Percentiles rank a stretch among this genome's conserved stretches.
Conservation (phyloP, 2,797 vertebrate genomes). For the Sebastolobus alascanus region DNA sequence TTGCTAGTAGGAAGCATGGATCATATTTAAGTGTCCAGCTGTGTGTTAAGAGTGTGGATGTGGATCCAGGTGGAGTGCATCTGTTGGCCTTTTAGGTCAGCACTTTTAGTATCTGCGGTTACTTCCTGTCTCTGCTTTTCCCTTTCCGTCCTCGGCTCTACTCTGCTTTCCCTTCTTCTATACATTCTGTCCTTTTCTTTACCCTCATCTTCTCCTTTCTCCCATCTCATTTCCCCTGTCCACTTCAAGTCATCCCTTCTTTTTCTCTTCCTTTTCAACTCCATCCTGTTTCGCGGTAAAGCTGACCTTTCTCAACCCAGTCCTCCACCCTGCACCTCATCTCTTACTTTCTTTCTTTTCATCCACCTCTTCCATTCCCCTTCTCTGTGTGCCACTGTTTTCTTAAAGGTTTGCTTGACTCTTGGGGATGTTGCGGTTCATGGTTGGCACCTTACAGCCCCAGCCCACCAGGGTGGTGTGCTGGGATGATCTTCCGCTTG, state of each 20-base stretch:
- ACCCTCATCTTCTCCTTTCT: not conserved
- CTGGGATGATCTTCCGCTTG: not conserved
- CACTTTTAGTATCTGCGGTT: constrained; percentile 18
- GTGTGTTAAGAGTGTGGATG: constrained; percentile 4
- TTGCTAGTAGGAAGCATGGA: constrained; percentile 17
- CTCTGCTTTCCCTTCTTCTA: constrained; percentile 2
- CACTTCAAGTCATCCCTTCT: not conserved
- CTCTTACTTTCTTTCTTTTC: not conserved
- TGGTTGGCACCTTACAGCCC: not conserved
- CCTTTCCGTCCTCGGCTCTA: not conserved
- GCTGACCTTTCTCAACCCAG: not conserved
- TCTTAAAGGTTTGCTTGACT: not conserved
- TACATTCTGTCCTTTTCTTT: not conserved
- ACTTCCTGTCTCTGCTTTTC: constrained; percentile 40
- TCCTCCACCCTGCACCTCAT: not conserved
- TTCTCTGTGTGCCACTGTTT: not conserved
- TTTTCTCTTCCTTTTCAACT: not conserved
- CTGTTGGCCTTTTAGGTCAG: constrained; percentile 33
- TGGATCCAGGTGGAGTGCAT: constrained; percentile 49
- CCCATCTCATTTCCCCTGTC: not conserved
- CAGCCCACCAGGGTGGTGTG: not conserved
- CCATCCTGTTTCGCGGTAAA: not conserved
- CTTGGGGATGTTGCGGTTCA: not conserved
- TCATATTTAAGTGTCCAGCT: constrained; percentile 31
- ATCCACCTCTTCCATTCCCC: not conserved